These are phyloP conservation scores for Chamaea fasciata DNA, from an alignment of 2,113 vertebrate species.

Conservation along the genomic window DNA sequence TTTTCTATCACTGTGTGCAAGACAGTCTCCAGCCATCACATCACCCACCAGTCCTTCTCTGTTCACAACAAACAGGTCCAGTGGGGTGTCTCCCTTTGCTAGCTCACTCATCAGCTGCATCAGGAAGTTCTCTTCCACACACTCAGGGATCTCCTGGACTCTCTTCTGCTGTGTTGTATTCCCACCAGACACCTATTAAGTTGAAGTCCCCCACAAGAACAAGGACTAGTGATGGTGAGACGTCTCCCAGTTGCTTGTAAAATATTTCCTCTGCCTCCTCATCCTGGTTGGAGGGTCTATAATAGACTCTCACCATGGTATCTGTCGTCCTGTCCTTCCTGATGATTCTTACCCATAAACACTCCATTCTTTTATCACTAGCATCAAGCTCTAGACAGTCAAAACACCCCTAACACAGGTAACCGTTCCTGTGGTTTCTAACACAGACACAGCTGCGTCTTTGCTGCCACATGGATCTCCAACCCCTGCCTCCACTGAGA, in stretches of 20 bases:
- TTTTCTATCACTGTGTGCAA: background rate
- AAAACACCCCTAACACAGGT: background rate
- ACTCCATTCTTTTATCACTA: background rate
- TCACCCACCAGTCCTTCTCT: background rate
- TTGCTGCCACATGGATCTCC: background rate
- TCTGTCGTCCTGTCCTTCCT: background rate
- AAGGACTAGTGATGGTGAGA: background rate
- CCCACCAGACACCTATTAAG: background rate
- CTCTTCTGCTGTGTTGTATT: background rate
- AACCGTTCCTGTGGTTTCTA: background rate
- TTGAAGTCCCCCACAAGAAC: background rate
- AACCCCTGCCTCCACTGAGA: background rate
- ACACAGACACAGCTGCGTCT: fast-evolving
- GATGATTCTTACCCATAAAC: background rate
- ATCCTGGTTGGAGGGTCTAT: background rate
- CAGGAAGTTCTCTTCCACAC: background rate
- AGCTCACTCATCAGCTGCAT: background rate
- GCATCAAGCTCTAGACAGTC: background rate
- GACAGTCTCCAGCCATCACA: background rate
- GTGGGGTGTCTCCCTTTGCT: background rate
- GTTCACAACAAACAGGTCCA: background rate
- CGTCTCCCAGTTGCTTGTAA: background rate
- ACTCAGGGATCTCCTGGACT: background rate
- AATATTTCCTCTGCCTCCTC: background rate
- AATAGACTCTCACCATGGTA: background rate